Percentiles rank a stretch among this genome's conserved stretches.
Conservation (phyloP, 1,140 invertebrate species). For the Palaemon carinicauda region DNA sequence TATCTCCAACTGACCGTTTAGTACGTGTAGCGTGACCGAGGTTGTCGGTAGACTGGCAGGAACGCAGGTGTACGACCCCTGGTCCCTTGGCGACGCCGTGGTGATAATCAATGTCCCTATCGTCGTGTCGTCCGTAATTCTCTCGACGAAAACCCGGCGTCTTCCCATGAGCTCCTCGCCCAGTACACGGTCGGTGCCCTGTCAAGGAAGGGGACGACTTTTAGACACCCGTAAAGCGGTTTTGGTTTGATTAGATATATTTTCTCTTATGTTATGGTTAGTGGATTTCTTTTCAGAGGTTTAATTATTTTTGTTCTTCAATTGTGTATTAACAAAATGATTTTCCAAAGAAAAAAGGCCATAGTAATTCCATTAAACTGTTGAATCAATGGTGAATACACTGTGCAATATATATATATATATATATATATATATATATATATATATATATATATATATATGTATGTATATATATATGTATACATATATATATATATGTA, state of each 20-base stretch:
- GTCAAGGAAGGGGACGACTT: neutral
- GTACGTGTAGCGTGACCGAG: conserved; percentile 38
- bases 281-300: no score
- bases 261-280: neutral
- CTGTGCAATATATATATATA: no score
- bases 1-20: conserved; percentile 21
- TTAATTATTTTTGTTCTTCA: no score
- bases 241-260: neutral
- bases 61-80: conserved; percentile 34
- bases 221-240: neutral
- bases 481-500: no score
- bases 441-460: no score
- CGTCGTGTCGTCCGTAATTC: neutral
- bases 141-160: neutral
- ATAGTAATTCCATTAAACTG: no score
- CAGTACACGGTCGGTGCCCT: conserved; percentile 39
- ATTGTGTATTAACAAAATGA: no score
- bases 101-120: conserved; percentile 39
- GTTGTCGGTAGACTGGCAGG: conserved; percentile 34
- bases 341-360: no score
- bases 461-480: no score
- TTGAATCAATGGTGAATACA: no score
- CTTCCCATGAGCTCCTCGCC: neutral
- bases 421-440: no score
- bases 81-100: conserved; percentile 18